phyloP scores from a whole-genome alignment of 2,797 vertebrate genomes.

The Anomalospiza imberbis region DNA sequence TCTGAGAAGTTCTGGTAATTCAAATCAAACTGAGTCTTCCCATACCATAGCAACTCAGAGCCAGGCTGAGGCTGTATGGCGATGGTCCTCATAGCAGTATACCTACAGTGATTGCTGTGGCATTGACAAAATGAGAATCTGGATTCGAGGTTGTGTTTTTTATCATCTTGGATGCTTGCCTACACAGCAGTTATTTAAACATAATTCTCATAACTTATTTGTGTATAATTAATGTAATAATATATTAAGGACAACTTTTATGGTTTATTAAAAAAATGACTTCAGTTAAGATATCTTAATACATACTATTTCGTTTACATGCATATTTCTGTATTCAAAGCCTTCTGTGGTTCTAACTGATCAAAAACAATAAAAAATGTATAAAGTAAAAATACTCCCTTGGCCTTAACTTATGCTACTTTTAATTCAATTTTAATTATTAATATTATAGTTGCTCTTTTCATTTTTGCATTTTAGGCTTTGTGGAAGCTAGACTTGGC shows the following conservation, averaged over 20 bases:
- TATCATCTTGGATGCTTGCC: neutral
- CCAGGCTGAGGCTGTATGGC: neutral
- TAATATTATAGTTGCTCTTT: slow-evolving; percentile 53
- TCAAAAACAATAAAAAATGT: slow-evolving; percentile 62
- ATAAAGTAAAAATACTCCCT: slow-evolving; percentile 59
- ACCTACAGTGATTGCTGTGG: neutral
- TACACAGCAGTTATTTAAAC: slow-evolving; percentile 24
- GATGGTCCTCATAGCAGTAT: neutral
- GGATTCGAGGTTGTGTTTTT: neutral
- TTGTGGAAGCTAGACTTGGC: neutral
- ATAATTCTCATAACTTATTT: slow-evolving; percentile 19
- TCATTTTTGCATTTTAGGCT: neutral
- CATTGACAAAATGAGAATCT: neutral
- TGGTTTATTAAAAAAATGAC: neutral
- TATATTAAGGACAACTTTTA: neutral
- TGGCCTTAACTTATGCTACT: slow-evolving; percentile 30
- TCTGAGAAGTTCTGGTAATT: neutral
- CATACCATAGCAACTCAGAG: neutral
- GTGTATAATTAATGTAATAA: neutral
- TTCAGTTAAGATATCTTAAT: neutral
- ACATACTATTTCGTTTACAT: slow-evolving; percentile 21
- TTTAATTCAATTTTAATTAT: slow-evolving; percentile 71
- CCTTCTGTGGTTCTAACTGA: slow-evolving; percentile 14
- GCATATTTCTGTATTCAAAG: slow-evolving; percentile 49
- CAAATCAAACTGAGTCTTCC: neutral